Percentiles rank a stretch among this genome's conserved stretches.
These are phyloP conservation scores for Centropristis striata DNA, from an alignment of 2,113 vertebrate species.

Conservation along the genomic window DNA sequence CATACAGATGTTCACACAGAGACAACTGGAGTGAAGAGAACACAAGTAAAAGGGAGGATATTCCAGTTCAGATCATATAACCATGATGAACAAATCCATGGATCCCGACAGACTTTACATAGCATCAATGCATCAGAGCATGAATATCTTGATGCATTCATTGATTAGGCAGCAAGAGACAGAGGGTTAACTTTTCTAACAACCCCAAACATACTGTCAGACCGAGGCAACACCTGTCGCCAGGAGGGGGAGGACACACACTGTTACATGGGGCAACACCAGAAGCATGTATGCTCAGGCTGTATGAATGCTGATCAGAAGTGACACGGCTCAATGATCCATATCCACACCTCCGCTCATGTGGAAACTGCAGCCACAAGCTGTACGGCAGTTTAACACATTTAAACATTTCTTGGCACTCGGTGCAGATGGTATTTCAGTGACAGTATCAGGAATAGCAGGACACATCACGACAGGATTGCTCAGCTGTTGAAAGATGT, in stretches of 20 bases:
- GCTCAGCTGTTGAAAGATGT: slow-evolving; percentile 29
- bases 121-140: neutral
- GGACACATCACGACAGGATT: neutral
- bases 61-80: too few relatives aligned
- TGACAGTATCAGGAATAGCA: neutral
- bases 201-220: neutral
- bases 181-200: neutral
- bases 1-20: too few relatives aligned
- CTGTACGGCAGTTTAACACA: slow-evolving; percentile 23
- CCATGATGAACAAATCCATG: too few relatives aligned
- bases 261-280: neutral
- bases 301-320: slow-evolving; percentile 44
- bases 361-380: slow-evolving; percentile 37
- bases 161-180: neutral
- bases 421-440: neutral
- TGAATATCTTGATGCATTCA: neutral
- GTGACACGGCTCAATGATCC: slow-evolving; percentile 51
- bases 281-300: neutral
- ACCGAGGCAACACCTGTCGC: slow-evolving; percentile 16
- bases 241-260: neutral
- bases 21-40: too few relatives aligned
- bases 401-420: slow-evolving; percentile 29
- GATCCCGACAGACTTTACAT: too few relatives aligned
- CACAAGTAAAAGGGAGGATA: too few relatives aligned
- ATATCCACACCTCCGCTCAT: slow-evolving; percentile 35